These are phyloP conservation scores for Tetragnatha montana DNA, from an alignment of 2,888 invertebrate species.

Conservation along the genomic window DNA sequence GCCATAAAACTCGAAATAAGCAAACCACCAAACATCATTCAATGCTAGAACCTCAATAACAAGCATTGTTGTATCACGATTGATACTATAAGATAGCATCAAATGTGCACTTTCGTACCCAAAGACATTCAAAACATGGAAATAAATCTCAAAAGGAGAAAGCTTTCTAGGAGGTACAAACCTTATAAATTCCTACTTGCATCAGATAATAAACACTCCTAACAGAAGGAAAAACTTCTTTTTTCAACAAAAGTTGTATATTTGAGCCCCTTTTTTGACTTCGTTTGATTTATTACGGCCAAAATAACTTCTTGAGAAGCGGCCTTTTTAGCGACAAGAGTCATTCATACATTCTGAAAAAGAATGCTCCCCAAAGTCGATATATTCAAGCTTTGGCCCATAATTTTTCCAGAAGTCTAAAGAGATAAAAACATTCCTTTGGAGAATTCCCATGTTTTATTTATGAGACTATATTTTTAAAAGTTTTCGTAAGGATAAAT, in stretches of 20 bases:
- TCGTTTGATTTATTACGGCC: slow-evolving; percentile 2
- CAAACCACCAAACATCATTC: too few relatives aligned
- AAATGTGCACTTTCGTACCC: too few relatives aligned
- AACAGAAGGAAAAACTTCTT: background rate
- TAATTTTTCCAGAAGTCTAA: background rate
- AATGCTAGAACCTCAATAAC: too few relatives aligned
- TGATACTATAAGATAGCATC: too few relatives aligned
- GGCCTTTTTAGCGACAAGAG: background rate
- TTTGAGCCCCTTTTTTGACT: background rate
- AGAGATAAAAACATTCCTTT: background rate
- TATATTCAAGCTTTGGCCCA: background rate
- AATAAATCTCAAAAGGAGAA: too few relatives aligned
- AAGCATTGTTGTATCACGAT: too few relatives aligned
- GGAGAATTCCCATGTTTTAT: background rate
- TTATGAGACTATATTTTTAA: background rate
- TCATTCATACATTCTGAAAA: background rate
- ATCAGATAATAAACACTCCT: background rate
- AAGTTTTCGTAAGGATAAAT: too few relatives aligned
- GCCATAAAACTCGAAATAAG: too few relatives aligned
- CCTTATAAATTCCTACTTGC: background rate
- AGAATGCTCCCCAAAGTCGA: background rate
- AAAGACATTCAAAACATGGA: too few relatives aligned
- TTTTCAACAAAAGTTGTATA: background rate
- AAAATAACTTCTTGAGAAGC: background rate
- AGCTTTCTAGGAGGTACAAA: background rate